phyloP scores from a whole-genome alignment of 2,113 vertebrate species.

The Mesembrinibis cayennensis region DNA sequence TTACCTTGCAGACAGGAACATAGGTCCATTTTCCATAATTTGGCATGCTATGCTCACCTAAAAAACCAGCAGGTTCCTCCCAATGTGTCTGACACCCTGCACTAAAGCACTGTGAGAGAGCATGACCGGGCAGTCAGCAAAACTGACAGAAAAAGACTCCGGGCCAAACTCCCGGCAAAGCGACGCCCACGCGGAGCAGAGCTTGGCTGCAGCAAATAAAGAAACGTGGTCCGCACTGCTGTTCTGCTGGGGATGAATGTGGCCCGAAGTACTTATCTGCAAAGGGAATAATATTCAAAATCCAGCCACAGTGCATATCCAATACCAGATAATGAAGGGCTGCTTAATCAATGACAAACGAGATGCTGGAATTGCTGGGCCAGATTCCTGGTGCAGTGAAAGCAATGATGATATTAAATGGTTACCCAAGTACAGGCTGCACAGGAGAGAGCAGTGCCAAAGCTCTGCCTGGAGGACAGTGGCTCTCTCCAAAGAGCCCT shows the following conservation, averaged over 20 bases:
- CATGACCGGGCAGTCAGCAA: neutral
- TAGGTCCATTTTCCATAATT: neutral
- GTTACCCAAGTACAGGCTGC: neutral
- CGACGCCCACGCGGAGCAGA: rapidly evolving
- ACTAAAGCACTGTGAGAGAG: neutral
- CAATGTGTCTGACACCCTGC: neutral
- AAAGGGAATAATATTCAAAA: neutral
- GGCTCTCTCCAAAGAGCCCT: neutral
- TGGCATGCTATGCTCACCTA: neutral
- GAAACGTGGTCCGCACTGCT: neutral
- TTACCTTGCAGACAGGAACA: neutral
- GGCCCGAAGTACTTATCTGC: neutral
- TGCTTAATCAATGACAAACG: neutral
- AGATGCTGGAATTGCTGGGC: neutral
- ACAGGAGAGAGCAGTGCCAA: neutral
- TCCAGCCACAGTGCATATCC: neutral
- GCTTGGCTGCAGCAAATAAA: neutral
- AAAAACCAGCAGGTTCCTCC: neutral
- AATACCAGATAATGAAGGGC: neutral
- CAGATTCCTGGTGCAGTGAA: neutral
- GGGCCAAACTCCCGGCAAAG: neutral
- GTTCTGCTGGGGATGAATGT: neutral
- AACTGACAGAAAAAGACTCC: neutral
- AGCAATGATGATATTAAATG: neutral
- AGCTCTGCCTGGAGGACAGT: neutral